These are phyloP conservation scores for Scophthalmus maximus DNA, from an alignment of 2,113 vertebrate genomes.

Conservation along the genomic window DNA sequence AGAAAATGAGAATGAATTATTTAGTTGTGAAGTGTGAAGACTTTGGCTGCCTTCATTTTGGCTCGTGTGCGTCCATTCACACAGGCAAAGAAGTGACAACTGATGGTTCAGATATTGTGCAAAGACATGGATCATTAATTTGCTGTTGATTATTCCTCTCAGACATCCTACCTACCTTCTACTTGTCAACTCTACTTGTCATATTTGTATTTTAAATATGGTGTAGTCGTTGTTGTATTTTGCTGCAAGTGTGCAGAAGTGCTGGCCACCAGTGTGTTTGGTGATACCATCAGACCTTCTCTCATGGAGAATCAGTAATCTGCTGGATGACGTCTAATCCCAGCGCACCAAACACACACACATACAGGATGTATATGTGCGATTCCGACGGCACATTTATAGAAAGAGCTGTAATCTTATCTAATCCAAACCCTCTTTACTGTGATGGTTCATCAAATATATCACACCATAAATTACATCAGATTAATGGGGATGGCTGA, in stretches of 20 bases:
- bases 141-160: too few species aligned
- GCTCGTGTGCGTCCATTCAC: too few species aligned
- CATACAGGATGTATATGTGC: slow-evolving; percentile 8
- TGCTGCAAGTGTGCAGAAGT: not conserved
- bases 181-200: too few species aligned
- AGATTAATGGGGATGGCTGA: slow-evolving; percentile 52
- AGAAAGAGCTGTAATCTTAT: slow-evolving; percentile 61
- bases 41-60: too few species aligned
- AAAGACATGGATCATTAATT: too few species aligned
- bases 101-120: too few species aligned
- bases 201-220: too few species aligned
- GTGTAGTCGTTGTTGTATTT: too few species aligned
- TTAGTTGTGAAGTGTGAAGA: too few species aligned
- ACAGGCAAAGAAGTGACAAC: too few species aligned
- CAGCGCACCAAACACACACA: slow-evolving; percentile 2
- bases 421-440: slow-evolving; percentile 51
- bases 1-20: too few species aligned
- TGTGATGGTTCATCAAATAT: slow-evolving; percentile 51
- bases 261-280: not conserved
- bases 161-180: too few species aligned
- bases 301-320: slow-evolving; percentile 57
- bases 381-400: slow-evolving; percentile 41
- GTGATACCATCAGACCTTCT: slow-evolving; percentile 14
- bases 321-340: slow-evolving; percentile 44
- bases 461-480: slow-evolving; percentile 44